phyloP scores from a whole-genome alignment of 2,797 vertebrate species.

The Acestrorhynchus altus region DNA sequence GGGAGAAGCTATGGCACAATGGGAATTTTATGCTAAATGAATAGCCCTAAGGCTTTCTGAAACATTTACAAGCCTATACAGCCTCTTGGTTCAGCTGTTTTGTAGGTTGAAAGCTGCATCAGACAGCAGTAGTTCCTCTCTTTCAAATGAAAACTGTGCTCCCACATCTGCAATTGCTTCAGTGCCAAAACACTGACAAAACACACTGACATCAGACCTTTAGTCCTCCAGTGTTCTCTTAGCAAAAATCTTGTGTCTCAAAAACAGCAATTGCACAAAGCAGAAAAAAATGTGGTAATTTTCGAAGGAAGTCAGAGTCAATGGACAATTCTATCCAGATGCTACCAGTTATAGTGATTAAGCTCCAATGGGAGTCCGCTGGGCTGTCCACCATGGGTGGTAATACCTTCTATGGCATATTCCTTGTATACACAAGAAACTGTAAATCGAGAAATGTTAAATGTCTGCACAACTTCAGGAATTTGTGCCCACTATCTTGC shows the following conservation, averaged over 20 bases:
- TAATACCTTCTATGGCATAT: no score
- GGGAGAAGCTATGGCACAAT: background rate
- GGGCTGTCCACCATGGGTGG: no score
- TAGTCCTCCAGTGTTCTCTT: conserved; percentile 33
- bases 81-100: conserved; percentile 34
- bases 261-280: no score
- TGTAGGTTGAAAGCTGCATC: conserved; percentile 34
- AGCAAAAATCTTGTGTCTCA: background rate
- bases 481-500: no score
- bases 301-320: no score
- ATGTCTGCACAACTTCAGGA: no score
- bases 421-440: no score
- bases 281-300: no score
- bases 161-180: conserved; percentile 50
- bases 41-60: background rate
- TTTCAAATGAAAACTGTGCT: conserved; percentile 50
- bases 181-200: conserved; percentile 50
- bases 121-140: conserved; percentile 22
- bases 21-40: background rate
- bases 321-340: no score
- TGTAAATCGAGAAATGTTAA: no score
- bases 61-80: conserved; percentile 22
- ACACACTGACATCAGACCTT: conserved; percentile 50
- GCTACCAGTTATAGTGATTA: no score
- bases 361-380: no score